Evolutionary conservation across 2,797 vertebrate species (phyloP), one percentile per base, ranked within the genome.

Genomic region (Knipowitschia caucasica): DNA sequence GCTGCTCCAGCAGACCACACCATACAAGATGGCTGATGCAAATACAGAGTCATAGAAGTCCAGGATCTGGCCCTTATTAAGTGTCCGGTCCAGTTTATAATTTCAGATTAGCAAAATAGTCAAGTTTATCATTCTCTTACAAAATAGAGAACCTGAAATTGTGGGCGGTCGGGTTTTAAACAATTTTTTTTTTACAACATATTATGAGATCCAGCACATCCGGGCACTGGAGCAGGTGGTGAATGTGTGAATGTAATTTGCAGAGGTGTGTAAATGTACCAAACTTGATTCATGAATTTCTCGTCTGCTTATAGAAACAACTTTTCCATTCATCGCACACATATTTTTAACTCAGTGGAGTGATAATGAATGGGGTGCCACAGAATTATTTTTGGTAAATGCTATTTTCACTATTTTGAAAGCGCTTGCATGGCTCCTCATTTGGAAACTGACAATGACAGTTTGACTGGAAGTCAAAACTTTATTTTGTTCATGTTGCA

Each of bases 241-340:
- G n/a, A n/a, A n/a, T 69, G 67, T 62, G n/a, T 64, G 73, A 72
- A 75, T 71, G 59, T 64, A 56, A 31, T 70, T 58, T 62, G 76
- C 69, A 62, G 57, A 71, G 38, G 51, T 12, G 18, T 8, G 36
- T 42, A 21, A 24, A 24, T 42, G 21, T 12, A 23, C 1, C 24
- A 1, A 1, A 0, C 24, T 8, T 4, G 1, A 27, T 45, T 27
- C 43, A 45, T 11, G n/a, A 26, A 45, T 15, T 8, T 1, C 7
- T 14, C n/a, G 24, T 14, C 12, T 7, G 12, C 2, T 44, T 9
- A n/a, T 26, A 9, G 17, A 7, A 45, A 15, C 6, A 15, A 15
- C 24, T 4, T 44, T 15, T 23, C 2, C 5, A 27, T 25, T 44
- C 14, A 44, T 15, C 7, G 11, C 4, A 11, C 4, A 10, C 9